Evolutionary conservation across 1,140 invertebrate genomes (phyloP), one percentile per base, ranked within the genome.

Genomic region (Tribolium madens): DNA sequence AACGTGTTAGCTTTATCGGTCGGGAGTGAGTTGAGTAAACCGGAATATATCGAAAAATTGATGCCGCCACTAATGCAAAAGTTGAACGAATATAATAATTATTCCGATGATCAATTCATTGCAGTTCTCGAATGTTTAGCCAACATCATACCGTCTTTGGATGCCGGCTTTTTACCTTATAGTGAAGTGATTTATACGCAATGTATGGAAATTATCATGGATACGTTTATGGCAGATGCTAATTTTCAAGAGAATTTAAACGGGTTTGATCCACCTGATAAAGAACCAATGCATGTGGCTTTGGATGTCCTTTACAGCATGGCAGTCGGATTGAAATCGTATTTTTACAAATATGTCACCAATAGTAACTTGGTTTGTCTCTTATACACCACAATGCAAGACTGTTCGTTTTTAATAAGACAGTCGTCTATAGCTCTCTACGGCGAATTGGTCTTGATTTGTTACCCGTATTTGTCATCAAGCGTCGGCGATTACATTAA

Each of bases 41-140:
- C 93, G 3, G 96, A 98, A 81, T 99, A 97, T 84, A 98, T 99
- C 17, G 94, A 95, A 84, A 90, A 99, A 81, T 87, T 99, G 33
- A 99, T 99, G 97, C 97, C 98, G n/a, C 97, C 97, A 2, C 88
- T 99, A 3, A 99, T 99, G 84, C 92, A 96, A 53, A 99, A 99
- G 85, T 99, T 98, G 96, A 98, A 98, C 87, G 90, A 95, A 31
- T 86, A 99, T 3, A 97, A 98, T 85, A 97, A 99, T 78, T 84
- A 83, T 68, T 81, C 82, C 86, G 96, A 98, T 87, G 98, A 99
- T 85, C 98, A 99, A 88, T 88, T 99, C 0, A 99, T 99, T 86
- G 98, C 98, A 6, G 86, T 99, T 36, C 88, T 99, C 42, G 98
- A 97, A 91, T 99, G 98, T 88, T 88, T 99, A 53, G 98, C 97